Percentiles rank a stretch among this genome's conserved stretches.
These are phyloP conservation scores for Candoia aspera DNA, from an alignment of 2,113 vertebrate species.

Conservation along the genomic window DNA sequence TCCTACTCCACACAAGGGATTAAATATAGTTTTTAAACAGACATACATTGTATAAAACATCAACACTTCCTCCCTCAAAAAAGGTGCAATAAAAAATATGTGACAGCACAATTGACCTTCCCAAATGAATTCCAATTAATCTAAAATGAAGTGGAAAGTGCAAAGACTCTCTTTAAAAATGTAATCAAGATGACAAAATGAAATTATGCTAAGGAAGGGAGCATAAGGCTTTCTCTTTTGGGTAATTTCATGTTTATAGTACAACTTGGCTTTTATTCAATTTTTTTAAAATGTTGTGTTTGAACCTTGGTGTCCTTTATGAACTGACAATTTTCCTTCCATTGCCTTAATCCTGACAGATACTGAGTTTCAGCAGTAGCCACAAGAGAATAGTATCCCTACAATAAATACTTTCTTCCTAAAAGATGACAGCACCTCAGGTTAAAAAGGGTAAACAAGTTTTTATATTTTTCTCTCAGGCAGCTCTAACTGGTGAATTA, in stretches of 20 bases:
- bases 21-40: too few species aligned
- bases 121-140: neutral
- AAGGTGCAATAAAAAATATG: too few species aligned
- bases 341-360: neutral
- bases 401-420: neutral
- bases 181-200: neutral
- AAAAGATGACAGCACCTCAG: conserved; percentile 15
- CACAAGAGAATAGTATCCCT: neutral
- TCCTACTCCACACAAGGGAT: too few species aligned
- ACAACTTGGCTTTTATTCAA: too few species aligned
- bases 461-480: conserved; percentile 45
- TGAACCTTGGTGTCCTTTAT: neutral
- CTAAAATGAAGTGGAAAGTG: neutral
- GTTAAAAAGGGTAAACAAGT: conserved; percentile 44
- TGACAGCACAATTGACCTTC: neutral
- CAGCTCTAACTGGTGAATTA: conserved; percentile 48
- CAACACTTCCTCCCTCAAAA: too few species aligned
- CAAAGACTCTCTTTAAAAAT: neutral
- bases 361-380: neutral
- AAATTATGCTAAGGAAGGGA: neutral
- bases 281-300: neutral
- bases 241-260: too few species aligned
- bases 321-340: too few species aligned
- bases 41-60: too few species aligned
- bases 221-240: neutral